Percentiles rank a stretch among this genome's conserved stretches.
Evolutionary conservation across 2,888 invertebrate species (phyloP).

Genomic region (Carterocephalus palaemon): DNA sequence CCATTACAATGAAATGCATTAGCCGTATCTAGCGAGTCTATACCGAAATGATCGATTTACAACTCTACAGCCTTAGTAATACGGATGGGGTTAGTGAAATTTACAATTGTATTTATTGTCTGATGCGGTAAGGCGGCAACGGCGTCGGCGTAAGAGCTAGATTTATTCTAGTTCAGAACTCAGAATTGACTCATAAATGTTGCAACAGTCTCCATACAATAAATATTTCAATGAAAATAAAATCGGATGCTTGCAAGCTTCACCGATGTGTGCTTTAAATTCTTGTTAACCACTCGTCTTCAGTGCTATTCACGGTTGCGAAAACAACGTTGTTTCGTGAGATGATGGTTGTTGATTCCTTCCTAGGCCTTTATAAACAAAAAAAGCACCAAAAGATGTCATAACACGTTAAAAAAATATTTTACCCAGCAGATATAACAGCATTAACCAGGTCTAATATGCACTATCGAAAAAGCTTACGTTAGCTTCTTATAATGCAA

Average conservation of each 20-base stretch:
- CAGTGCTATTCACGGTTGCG: too few species aligned
- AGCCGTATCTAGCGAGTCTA: neutral
- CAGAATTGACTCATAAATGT: slow-evolving; percentile 18
- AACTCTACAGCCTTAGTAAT: neutral
- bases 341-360: too few species aligned
- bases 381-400: too few species aligned
- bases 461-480: neutral
- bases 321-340: too few species aligned
- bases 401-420: too few species aligned
- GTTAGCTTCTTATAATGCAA: slow-evolving; percentile 2
- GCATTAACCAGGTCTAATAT: neutral
- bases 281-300: too few species aligned
- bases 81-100: slow-evolving; percentile 2
- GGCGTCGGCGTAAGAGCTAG: slow-evolving; percentile 14
- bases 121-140: slow-evolving; percentile 3
- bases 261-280: neutral
- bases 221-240: slow-evolving; percentile 5
- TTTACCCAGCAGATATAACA: too few species aligned
- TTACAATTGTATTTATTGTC: slow-evolving; percentile 11
- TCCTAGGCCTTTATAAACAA: too few species aligned
- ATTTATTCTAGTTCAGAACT: slow-evolving; percentile 18
- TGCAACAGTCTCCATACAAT: slow-evolving; percentile 15
- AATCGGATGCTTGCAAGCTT: slow-evolving; percentile 6
- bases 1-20: slow-evolving; percentile 9
- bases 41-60: neutral